Conservation (phyloP, 2,113 vertebrate genomes). For the Eptatretus burgeri region DNA sequence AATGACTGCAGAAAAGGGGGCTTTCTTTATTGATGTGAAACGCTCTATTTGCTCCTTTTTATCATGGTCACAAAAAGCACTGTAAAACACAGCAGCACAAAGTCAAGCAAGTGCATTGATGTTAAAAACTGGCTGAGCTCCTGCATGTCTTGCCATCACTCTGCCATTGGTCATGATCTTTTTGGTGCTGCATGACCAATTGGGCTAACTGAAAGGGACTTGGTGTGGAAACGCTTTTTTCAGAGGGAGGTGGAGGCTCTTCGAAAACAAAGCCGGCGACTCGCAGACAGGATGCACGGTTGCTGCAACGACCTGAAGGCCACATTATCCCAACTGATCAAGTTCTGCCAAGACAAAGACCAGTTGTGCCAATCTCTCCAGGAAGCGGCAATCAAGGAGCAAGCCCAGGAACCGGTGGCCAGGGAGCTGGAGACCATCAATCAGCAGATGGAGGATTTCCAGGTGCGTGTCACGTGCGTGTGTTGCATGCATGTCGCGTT, state of each 20-base stretch:
- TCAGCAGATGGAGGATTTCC: constrained; percentile 66
- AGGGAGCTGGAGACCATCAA: constrained; percentile 71
- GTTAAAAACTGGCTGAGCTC: too few species aligned
- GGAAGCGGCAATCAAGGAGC: constrained; percentile 36
- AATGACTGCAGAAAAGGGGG: too few species aligned
- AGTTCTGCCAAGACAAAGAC: constrained; percentile 41
- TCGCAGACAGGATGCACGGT: constrained; percentile 42
- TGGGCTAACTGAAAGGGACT: too few species aligned
- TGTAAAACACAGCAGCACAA: too few species aligned
- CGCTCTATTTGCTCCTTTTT: too few species aligned
- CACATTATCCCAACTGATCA: constrained; percentile 28
- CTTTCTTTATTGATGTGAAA: too few species aligned
- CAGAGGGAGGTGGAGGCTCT: constrained; percentile 50
- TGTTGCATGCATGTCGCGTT: background rate
- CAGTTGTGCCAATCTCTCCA: constrained; percentile 37
- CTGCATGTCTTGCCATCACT: too few species aligned
- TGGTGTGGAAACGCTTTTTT: too few species aligned
- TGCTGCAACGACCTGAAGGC: constrained; percentile 40
- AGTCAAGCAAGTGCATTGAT: too few species aligned
- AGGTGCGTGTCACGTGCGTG: constrained; percentile 22
- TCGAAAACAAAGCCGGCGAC: constrained; percentile 51
- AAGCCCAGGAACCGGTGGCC: constrained; percentile 42
- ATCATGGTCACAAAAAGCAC: too few species aligned
- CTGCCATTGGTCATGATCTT: too few species aligned
- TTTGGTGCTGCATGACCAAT: too few species aligned